phyloP scores from a whole-genome alignment of 1,140 invertebrate genomes.

The Drosophila punjabiensis region DNA sequence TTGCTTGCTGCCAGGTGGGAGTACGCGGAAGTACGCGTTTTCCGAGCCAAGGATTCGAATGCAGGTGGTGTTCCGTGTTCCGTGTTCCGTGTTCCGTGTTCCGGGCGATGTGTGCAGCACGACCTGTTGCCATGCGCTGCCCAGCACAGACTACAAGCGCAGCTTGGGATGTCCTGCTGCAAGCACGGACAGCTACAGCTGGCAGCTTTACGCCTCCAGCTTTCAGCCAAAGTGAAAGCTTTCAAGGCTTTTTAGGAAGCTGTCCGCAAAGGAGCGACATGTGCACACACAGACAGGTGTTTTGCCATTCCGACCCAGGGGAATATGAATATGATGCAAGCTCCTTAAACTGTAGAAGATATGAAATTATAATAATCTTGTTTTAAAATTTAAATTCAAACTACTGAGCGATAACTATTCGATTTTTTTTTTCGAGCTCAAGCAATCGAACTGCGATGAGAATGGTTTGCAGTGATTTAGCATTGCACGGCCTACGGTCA shows the following conservation, averaged over 20 bases:
- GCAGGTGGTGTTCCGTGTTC: not conserved
- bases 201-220: slow-evolving; percentile 5
- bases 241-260: not conserved
- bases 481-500: not conserved
- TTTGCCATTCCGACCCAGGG: not conserved
- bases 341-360: too few relatives aligned
- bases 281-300: slow-evolving; percentile 11
- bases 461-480: not conserved
- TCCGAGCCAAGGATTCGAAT: not conserved
- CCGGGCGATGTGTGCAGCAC: slow-evolving; percentile 27
- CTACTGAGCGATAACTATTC: too few relatives aligned
- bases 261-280: slow-evolving; percentile 7
- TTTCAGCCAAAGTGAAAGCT: slow-evolving; percentile 26
- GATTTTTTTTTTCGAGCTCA: too few relatives aligned
- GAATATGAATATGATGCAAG: too few relatives aligned
- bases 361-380: too few relatives aligned
- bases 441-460: too few relatives aligned
- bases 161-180: slow-evolving; percentile 1
- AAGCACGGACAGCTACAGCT: not conserved
- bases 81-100: too few relatives aligned
- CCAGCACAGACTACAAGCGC: slow-evolving; percentile 28
- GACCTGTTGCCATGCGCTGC: slow-evolving; percentile 58
- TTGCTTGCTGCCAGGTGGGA: not conserved
- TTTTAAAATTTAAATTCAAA: too few relatives aligned
- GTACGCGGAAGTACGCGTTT: slow-evolving; percentile 4